These are phyloP conservation scores for Sylvilagus bachmani DNA, from an alignment of 2,113 vertebrate species.

Conservation along the genomic window DNA sequence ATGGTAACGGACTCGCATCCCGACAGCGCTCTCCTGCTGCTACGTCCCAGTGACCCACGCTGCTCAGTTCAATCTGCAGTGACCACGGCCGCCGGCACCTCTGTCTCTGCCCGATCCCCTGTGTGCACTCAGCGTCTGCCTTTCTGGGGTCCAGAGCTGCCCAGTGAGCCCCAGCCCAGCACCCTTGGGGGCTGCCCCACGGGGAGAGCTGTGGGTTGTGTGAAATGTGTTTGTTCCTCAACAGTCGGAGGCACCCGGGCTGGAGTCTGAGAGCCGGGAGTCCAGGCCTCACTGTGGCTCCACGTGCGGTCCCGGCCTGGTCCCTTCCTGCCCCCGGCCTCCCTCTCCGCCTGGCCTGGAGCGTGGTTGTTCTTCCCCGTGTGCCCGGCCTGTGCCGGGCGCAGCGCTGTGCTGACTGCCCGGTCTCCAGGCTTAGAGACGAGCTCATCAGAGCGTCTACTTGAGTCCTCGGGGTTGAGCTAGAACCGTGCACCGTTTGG, in stretches of 20 bases:
- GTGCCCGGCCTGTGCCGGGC: not conserved
- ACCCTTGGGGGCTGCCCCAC: not conserved
- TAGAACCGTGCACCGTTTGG: not conserved
- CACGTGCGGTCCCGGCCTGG: not conserved
- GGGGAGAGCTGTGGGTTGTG: not conserved
- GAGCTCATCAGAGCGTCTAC: rapidly evolving
- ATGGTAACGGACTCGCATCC: constrained; percentile 81
- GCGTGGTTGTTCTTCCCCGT: not conserved
- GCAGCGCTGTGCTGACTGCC: too few species aligned
- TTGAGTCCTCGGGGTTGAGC: rapidly evolving
- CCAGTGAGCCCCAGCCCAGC: not conserved
- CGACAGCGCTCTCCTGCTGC: constrained; percentile 70
- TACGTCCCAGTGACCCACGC: constrained; percentile 77
- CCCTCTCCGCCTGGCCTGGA: not conserved
- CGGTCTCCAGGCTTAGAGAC: not conserved
- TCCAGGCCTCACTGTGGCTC: not conserved
- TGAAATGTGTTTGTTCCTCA: rapidly evolving
- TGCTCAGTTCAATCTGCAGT: constrained; percentile 79
- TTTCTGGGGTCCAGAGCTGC: not conserved
- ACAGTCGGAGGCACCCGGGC: not conserved
- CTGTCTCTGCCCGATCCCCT: not conserved
- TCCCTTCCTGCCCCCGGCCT: rapidly evolving
- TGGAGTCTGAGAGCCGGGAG: not conserved
- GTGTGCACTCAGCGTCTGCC: not conserved
- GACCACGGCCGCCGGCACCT: constrained; percentile 24